Base-by-base conservation (phyloP, 2,113 vertebrate species). In the Phyllostomus hastatus region DNA sequence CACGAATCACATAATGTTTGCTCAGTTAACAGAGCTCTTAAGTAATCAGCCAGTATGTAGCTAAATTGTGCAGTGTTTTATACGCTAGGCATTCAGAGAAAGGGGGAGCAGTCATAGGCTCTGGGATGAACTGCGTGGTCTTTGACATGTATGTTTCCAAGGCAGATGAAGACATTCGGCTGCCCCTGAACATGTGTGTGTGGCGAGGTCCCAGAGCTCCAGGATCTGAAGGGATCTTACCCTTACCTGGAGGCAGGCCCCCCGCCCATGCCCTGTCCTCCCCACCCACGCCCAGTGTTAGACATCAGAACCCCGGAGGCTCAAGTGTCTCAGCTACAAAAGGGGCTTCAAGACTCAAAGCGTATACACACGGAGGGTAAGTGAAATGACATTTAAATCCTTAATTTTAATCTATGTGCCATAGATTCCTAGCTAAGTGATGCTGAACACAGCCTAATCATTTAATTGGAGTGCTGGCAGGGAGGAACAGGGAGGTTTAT, bases 401-500 rank as follows among this genome's bases (percentile, higher is more conserved):
- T 94, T 38, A 17, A 81, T 82, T 88, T 79, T 54, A 50, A 76
- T 75, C 38, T 59, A 48, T 66, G 4, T 1, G 28, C 76, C 33
- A 4, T n/a, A 82, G 73, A 52, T 88, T 80, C 81, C 66, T 69
- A 48, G 48, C 75, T 52, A 75, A 79, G 76, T 80, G 52, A 81
- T 59, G 12, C 52, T 26, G 76, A 93, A 54, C n/a, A 38, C 69
- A 26, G 67, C 24, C 80, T 75, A 83, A 83, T 96, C 33, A n/a
- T 76, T 87, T 87, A 90, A 70, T 70, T 86, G 79, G 26, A 31
- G 46, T 16, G 35, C 70, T 94, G 84, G 48, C 79, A 94, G 78
- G 95, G 52, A 91, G 92, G 84, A 84, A 57, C 80, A 61, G 94
- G 82, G 81, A 92, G 64, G 43, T 54, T 89, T 91, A 86, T 97